phyloP scores from a whole-genome alignment of 2,797 vertebrate genomes.

The Microctenopoma stevenorrisi region DNA sequence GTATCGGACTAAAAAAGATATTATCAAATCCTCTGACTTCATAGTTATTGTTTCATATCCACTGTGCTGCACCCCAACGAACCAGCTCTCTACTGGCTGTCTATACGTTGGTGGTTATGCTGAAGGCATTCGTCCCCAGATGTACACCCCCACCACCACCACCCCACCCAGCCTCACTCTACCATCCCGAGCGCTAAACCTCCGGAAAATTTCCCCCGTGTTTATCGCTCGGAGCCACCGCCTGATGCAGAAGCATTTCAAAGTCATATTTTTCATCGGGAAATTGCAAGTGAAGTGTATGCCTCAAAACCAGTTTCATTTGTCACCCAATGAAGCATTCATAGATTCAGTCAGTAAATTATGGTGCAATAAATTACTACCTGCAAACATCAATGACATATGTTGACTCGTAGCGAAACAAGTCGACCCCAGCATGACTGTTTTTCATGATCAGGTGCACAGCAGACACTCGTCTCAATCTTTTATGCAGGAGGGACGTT shows the following conservation, averaged over 20 bases:
- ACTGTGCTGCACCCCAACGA: not conserved
- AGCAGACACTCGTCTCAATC: constrained; percentile 59
- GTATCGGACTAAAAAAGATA: not conserved
- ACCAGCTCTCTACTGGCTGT: not conserved
- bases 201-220: constrained; percentile 34
- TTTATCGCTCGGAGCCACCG: constrained; percentile 30
- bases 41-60: not conserved
- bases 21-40: not conserved
- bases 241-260: constrained; percentile 46
- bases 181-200: constrained; percentile 26
- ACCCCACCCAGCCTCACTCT: not conserved
- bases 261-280: constrained; percentile 63
- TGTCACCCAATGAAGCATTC: constrained; percentile 73
- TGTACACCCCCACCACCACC: not conserved
- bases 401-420: constrained; percentile 68
- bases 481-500: constrained; percentile 59
- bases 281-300: constrained; percentile 73
- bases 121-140: constrained; percentile 1
- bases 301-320: constrained; percentile 71
- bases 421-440: constrained; percentile 65
- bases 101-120: constrained; percentile 6
- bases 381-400: constrained; percentile 72
- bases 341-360: constrained; percentile 70
- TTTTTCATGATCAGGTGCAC: constrained; percentile 58
- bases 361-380: constrained; percentile 74